Conservation (phyloP, 2,888 invertebrate genomes). For the Iphiclides podalirius region DNA sequence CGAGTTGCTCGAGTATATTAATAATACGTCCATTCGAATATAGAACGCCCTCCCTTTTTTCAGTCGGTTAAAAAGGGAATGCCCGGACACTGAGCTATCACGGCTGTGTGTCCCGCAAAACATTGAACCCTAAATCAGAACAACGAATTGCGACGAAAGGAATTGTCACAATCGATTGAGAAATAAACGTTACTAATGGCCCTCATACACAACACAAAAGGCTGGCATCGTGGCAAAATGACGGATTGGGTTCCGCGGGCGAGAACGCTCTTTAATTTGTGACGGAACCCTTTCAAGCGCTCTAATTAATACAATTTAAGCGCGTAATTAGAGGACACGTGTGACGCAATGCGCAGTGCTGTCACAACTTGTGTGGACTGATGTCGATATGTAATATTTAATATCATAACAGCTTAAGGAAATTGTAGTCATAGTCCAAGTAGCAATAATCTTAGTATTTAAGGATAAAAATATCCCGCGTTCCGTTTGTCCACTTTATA, state of each 20-base stretch:
- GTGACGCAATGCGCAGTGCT: constrained; percentile 50
- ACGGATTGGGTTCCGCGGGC: constrained; percentile 23
- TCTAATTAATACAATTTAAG: constrained; percentile 77
- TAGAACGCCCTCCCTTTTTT: too few relatives aligned
- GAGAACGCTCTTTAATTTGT: constrained; percentile 56
- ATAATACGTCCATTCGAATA: too few relatives aligned
- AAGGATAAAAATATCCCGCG: too few relatives aligned
- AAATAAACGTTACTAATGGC: constrained; percentile 48
- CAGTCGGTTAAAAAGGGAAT: too few relatives aligned
- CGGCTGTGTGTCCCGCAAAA: too few relatives aligned
- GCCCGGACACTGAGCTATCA: too few relatives aligned
- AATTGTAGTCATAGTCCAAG: too few relatives aligned
- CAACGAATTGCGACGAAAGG: not conserved
- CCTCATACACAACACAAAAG: constrained; percentile 48
- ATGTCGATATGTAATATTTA: constrained; percentile 26
- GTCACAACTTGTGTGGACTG: constrained; percentile 1
- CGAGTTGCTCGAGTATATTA: too few relatives aligned
- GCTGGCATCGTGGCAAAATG: constrained; percentile 28
- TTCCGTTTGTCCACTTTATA: too few relatives aligned
- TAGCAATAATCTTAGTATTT: too few relatives aligned
- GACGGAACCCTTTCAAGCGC: constrained; percentile 70
- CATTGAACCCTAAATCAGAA: constrained; percentile 3
- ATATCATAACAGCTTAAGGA: too few relatives aligned
- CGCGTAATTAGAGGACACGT: constrained; percentile 71
- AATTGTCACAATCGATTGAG: constrained; percentile 10